Percentiles rank a stretch among this genome's conserved stretches.
Evolutionary conservation across 2,888 invertebrate species (phyloP).

Genomic region (Athrips mouffetella): DNA sequence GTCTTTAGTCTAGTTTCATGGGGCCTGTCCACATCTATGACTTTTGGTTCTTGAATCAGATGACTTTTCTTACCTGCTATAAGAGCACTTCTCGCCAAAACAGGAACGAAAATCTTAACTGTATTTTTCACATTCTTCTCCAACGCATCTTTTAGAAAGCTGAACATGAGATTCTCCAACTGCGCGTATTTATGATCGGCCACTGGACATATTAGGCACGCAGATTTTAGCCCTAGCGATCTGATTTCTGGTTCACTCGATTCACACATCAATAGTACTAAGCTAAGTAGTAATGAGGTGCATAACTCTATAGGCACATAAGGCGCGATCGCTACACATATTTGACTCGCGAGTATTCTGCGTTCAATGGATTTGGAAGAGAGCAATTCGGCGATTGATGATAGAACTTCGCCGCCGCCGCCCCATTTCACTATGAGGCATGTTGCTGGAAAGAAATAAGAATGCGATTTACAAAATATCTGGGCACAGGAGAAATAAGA

Average conservation of each 20-base stretch:
- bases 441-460: slow-evolving; percentile 73
- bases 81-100: slow-evolving; percentile 66
- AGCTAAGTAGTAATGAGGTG: slow-evolving; percentile 65
- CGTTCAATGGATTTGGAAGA: slow-evolving; percentile 60
- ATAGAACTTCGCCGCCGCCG: slow-evolving; percentile 65
- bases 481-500: too few species aligned
- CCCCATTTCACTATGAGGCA: slow-evolving; percentile 71
- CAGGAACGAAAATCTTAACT: slow-evolving; percentile 56
- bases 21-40: too few species aligned
- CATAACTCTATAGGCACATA: slow-evolving; percentile 69
- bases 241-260: slow-evolving; percentile 50
- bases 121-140: slow-evolving; percentile 63
- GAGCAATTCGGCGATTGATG: slow-evolving; percentile 62
- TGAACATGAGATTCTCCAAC: slow-evolving; percentile 65
- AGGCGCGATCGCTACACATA: slow-evolving; percentile 65
- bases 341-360: slow-evolving; percentile 60
- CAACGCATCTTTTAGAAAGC: slow-evolving; percentile 59
- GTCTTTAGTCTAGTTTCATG: too few species aligned
- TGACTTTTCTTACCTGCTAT: slow-evolving; percentile 49
- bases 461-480: too few species aligned
- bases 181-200: slow-evolving; percentile 66
- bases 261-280: slow-evolving; percentile 70
- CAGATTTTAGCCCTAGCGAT: slow-evolving; percentile 57
- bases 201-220: slow-evolving; percentile 63
- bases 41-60: not conserved